A percentile compares a stretch with the other conserved stretches of the same genome.
phyloP scores from a whole-genome alignment of 2,797 vertebrate genomes.

The Knipowitschia caucasica region DNA sequence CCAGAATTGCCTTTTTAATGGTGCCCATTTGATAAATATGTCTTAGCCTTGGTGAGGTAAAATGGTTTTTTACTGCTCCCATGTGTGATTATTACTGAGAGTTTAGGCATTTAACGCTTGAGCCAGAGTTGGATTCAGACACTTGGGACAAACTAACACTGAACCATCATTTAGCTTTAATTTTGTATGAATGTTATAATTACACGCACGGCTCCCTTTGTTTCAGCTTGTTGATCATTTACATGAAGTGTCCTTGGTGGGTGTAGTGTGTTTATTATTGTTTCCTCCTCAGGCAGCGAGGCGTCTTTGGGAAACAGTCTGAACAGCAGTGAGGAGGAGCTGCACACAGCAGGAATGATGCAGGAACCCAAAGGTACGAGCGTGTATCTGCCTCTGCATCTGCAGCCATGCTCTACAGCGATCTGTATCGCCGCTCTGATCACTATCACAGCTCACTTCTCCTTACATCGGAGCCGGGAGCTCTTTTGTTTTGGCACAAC shows the following conservation, averaged over 20 bases:
- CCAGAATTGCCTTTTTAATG: constrained; percentile 1
- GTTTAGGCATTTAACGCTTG: constrained; percentile 39
- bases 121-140: constrained; percentile 29
- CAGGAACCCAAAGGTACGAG: constrained; percentile 70
- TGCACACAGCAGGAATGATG: constrained; percentile 69
- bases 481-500: constrained; percentile 64
- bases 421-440: constrained; percentile 60
- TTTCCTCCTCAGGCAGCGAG: constrained; percentile 69
- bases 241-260: constrained; percentile 32
- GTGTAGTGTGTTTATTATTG: constrained; percentile 35
- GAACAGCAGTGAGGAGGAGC: constrained; percentile 79
- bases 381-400: constrained; percentile 50
- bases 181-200: constrained; percentile 32
- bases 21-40: constrained; percentile 32
- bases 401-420: constrained; percentile 45
- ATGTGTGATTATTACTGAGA: constrained; percentile 54
- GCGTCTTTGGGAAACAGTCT: constrained; percentile 77
- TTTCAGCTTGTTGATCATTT: constrained; percentile 37
- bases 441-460: constrained; percentile 45
- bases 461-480: constrained; percentile 32
- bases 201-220: constrained; percentile 20
- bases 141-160: constrained; percentile 33
- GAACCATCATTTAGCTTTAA: constrained; percentile 38
- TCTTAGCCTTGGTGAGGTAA: constrained; percentile 43
- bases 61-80: constrained; percentile 41